Conservation (phyloP, 2,888 invertebrate genomes). For the Caradrina clavipalpis region DNA sequence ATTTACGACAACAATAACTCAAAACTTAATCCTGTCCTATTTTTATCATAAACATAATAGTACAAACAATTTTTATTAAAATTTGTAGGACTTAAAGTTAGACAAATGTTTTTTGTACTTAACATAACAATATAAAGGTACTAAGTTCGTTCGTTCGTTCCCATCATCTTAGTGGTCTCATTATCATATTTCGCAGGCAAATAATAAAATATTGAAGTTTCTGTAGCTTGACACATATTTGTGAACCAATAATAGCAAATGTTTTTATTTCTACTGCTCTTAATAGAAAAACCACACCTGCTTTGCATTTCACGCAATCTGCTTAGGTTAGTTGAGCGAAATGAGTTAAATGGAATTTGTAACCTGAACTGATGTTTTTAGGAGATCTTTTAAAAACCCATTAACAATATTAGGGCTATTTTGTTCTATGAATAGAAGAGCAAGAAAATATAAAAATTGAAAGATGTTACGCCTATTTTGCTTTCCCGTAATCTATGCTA, state of each 20-base stretch:
- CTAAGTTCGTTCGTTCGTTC: slow-evolving; percentile 66
- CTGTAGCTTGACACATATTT: slow-evolving; percentile 32
- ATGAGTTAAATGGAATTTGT: slow-evolving; percentile 6
- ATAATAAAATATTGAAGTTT: slow-evolving; percentile 55
- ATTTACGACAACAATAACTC: slow-evolving; percentile 77
- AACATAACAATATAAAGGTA: slow-evolving; percentile 79
- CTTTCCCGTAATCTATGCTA: too few species aligned
- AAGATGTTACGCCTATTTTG: background rate
- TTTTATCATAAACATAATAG: slow-evolving; percentile 56
- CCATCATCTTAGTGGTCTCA: slow-evolving; percentile 60
- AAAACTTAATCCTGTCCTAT: slow-evolving; percentile 68
- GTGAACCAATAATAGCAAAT: slow-evolving; percentile 33
- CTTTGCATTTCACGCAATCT: slow-evolving; percentile 30
- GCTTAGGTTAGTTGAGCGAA: slow-evolving; percentile 26
- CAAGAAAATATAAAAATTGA: too few species aligned
- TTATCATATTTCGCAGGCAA: slow-evolving; percentile 75
- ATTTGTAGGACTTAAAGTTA: slow-evolving; percentile 40
- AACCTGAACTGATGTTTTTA: slow-evolving; percentile 18
- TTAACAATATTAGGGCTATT: background rate
- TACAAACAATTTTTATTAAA: slow-evolving; percentile 64
- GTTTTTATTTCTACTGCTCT: slow-evolving; percentile 5
- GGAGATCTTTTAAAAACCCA: slow-evolving; percentile 15
- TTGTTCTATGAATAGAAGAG: background rate
- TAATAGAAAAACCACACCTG: slow-evolving; percentile 49
- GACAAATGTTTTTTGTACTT: slow-evolving; percentile 73